phyloP scores from a whole-genome alignment of 2,797 vertebrate genomes.

The Brachyrhaphis roseni region DNA sequence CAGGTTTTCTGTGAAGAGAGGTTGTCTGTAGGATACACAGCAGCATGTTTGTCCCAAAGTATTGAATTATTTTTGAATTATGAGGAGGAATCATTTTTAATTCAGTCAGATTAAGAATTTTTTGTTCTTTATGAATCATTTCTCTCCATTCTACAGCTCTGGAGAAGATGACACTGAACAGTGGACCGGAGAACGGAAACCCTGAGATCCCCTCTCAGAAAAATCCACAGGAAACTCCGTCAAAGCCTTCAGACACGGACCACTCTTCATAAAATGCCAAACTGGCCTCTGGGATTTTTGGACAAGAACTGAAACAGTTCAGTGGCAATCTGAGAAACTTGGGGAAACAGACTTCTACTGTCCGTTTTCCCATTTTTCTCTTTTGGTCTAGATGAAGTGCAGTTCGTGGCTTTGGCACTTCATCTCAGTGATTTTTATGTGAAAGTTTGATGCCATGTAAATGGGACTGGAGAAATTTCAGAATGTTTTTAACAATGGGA shows the following conservation, averaged over 20 bases:
- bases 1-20: not conserved
- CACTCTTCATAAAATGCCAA: slow-evolving; percentile 81
- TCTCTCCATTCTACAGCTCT: slow-evolving; percentile 77
- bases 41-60: not conserved
- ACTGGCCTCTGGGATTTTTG: not conserved
- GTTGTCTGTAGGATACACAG: not conserved
- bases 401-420: not conserved
- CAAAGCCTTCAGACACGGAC: slow-evolving; percentile 82
- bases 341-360: not conserved
- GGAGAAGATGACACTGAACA: slow-evolving; percentile 88
- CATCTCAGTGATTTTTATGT: not conserved
- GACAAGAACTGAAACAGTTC: slow-evolving; percentile 32
- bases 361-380: not conserved
- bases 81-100: not conserved
- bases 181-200: slow-evolving; percentile 88
- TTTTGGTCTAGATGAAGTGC: not conserved
- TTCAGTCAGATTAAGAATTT: not conserved
- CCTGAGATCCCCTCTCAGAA: slow-evolving; percentile 82
- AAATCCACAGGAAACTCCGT: slow-evolving; percentile 82
- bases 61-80: not conserved
- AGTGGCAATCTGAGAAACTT: not conserved
- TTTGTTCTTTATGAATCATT: slow-evolving; percentile 2
- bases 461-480: not conserved
- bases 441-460: not conserved
- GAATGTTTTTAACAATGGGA: not conserved